phyloP scores from a whole-genome alignment of 2,113 vertebrate species.

The Triplophysa dalaica region DNA sequence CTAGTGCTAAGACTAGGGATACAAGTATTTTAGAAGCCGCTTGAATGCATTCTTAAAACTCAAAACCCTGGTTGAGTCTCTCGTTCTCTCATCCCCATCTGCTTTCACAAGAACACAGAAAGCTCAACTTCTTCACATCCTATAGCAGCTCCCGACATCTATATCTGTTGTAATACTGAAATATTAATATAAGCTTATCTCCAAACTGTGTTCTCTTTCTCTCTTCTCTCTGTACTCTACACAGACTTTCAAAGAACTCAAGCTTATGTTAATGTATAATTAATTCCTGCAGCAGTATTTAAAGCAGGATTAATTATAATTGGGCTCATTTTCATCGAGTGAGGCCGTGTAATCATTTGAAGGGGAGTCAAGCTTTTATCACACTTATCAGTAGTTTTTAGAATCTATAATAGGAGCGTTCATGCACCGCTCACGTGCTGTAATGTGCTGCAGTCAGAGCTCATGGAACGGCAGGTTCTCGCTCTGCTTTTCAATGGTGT shows the following conservation, averaged over 20 bases:
- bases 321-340: constrained; percentile 52
- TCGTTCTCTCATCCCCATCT: neutral
- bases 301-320: constrained; percentile 71
- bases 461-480: neutral
- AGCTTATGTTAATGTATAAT: constrained; percentile 52
- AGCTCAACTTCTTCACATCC: neutral
- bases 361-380: constrained; percentile 48
- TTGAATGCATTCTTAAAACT: neutral
- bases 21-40: too few species aligned
- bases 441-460: constrained; percentile 11
- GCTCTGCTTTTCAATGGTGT: neutral
- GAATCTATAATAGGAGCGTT: constrained; percentile 29
- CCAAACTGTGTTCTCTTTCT: neutral
- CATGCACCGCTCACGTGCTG: neutral
- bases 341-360: constrained; percentile 57
- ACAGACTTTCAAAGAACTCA: constrained; percentile 56
- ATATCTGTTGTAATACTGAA: constrained; percentile 41
- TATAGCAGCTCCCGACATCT: neutral
- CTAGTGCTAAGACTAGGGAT: too few species aligned
- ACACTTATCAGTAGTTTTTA: constrained; percentile 39
- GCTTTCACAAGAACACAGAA: neutral
- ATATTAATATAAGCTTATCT: constrained; percentile 27
- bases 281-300: constrained; percentile 66
- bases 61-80: neutral
- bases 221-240: constrained; percentile 24